Conservation (phyloP, 37 sponge, comb jelly and placozoan genomes). For the Oscarella lobularis region DNA sequence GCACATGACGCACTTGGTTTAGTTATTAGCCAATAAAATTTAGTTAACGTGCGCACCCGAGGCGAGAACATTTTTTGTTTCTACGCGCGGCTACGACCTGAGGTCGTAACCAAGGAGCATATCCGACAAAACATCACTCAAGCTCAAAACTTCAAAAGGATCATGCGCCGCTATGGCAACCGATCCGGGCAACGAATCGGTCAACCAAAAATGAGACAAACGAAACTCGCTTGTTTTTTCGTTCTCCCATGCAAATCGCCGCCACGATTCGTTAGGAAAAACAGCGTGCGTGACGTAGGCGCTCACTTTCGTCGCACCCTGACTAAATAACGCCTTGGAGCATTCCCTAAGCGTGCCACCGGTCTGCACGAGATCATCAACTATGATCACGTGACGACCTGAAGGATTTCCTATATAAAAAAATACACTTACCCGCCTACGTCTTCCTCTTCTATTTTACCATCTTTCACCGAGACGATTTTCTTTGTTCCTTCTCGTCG, state of each 20-base stretch:
- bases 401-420: slow-evolving; percentile 39
- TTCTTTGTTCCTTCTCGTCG: slow-evolving; percentile 58
- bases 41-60: too few relatives aligned
- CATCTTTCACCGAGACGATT: slow-evolving; percentile 65
- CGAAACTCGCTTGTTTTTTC: not conserved
- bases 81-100: not conserved
- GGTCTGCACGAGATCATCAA: slow-evolving; percentile 83
- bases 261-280: slow-evolving; percentile 76
- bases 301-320: slow-evolving; percentile 60
- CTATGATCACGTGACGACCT: slow-evolving; percentile 64
- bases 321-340: slow-evolving; percentile 44
- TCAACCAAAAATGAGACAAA: slow-evolving; percentile 69
- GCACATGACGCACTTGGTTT: too few relatives aligned
- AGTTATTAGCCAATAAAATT: too few relatives aligned
- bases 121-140: slow-evolving; percentile 55
- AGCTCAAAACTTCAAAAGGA: slow-evolving; percentile 64
- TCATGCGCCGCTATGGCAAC: slow-evolving; percentile 19
- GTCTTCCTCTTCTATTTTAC: too few relatives aligned
- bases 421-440: not conserved
- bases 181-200: slow-evolving; percentile 77
- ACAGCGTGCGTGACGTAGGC: slow-evolving; percentile 84
- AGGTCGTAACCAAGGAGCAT: slow-evolving; percentile 56
- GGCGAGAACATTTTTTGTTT: too few relatives aligned
- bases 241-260: slow-evolving; percentile 21
- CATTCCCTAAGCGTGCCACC: slow-evolving; percentile 82